Evolutionary conservation across 2,888 invertebrate genomes (phyloP), one percentile per base, ranked within the genome.

Genomic region (Sarcophaga variegata): DNA sequence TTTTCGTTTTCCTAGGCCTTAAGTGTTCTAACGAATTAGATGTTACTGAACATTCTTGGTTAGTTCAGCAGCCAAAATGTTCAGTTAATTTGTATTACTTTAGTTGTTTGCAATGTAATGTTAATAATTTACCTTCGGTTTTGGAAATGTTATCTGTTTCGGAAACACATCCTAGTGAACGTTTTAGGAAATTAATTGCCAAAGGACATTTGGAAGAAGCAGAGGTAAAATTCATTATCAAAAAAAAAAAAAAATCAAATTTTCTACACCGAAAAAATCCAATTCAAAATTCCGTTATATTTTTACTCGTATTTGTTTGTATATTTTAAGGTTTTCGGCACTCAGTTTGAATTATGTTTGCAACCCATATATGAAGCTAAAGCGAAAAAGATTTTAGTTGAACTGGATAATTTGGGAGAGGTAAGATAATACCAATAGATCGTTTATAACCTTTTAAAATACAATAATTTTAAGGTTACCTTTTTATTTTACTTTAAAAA

Each of bases 361-460:
- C 93, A 94, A 85, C 93, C 93, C 2, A 91, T 94, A 45, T 92
- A 91, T 80, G 92, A 94, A 87, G 93, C 93, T n/a, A 93, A 90
- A 88, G 91, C 92, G 3, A 93, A 91, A 80, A 90, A 89, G 67
- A 90, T 92, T 27, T 88, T 93, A 2, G 27, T 91, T 0, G 91
- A 92, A 67, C 89, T 93, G 54, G 90, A 89, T 63, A 89, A 88
- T 54, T 86, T 89, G 6, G 90, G 88, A 45, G 89, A 90, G 81
- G 90, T 91, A 89, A 84, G 87, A 17, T 4, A 49, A 37, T 37
- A 37, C 5, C 6, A 4, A 25, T 1, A 4, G 27, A 27, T 27
- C 14, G 49, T 12, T 49, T 49, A 12, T 12, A 49, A 12, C 14
- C 2, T 49, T 49, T 49, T 49, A 49, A 49, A 49, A 14, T 54